Evolutionary conservation across 2,113 vertebrate species (phyloP), one percentile per base, ranked within the genome.

Genomic region (Scytalopus superciliaris): DNA sequence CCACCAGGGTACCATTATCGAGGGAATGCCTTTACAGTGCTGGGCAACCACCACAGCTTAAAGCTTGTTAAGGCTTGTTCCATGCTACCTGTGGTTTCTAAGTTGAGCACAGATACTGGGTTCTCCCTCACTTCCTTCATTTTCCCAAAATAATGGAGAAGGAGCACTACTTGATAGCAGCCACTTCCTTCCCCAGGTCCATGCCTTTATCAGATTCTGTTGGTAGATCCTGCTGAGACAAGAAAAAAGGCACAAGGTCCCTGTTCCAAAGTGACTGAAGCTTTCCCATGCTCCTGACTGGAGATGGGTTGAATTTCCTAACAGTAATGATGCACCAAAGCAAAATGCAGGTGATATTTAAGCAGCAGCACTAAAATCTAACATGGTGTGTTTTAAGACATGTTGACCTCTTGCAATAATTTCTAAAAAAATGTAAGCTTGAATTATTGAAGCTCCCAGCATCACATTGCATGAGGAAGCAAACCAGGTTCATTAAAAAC

Each of bases 401-500:
- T 56, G 89, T 55, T 64, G 33, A 50, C 40, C 47, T 78, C 77
- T 79, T 53, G 18, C 19, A 75, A 35, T 44, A 44, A 53, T 56
- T 67, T 70, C 60, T 74, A 19, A 42, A 60, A 74, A 78, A 62
- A 23, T 15, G 16, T 4, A 23, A 60, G 21, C 37, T 68, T 40
- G 91, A 81, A 44, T 63, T 68, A 87, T 7, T 66, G 44, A 84
- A 92, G 56, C 5, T 93, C 47, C 53, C 84, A 78, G 74, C 12
- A 87, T 59, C 77, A 60, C 67, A 47, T 0, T 47, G 44, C 56
- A 72, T 9, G 7, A 25, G 8, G 23, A 92, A 80, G 40, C 56
- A 91, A 94, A 89, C 6, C 28, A 57, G 49, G 53, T 66, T 67
- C 57, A 57, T 60, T 84, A 84, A 84, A 91, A 73, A 7, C 73